Evolutionary conservation across 1,140 invertebrate species (phyloP), one percentile per base, ranked within the genome.

Genomic region (Manduca sexta): DNA sequence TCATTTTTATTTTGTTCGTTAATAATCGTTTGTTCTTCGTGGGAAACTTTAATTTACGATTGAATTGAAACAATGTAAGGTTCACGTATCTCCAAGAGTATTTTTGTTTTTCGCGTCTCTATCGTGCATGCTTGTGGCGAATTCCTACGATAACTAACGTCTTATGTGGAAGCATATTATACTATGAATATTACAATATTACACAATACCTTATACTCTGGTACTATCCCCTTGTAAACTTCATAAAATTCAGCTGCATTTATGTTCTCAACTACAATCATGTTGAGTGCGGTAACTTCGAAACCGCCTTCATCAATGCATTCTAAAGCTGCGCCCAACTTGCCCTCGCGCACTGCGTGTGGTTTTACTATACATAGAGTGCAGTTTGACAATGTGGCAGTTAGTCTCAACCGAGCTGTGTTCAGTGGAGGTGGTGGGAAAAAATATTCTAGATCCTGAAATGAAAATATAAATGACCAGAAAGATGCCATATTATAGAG

Each of bases 221-320:
- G 88, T 7, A 96, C 88, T 47, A 97, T 92, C n/a, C 94, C 93
- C 82, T 96, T 96, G 76, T 98, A 98, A 11, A 98, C 92, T 88
- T 98, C 96, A 73, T 93, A 91, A 87, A 98, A 97, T 81, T 97
- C 95, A 69, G 95, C 93, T 17, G 94, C 94, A 81, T 96, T 93
- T 2, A 91, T 87, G 59, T 91, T 89, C 56, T 94, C 93, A 61
- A 97, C 86, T 56, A 92, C 87, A 63, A 93, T 91, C 90, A 95
- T 92, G 74, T 94, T 90, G 29, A 97, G 81, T 3, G 93, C 94
- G 2, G 92, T 92, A 11, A 98, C 91, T 34, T 89, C 86, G 69
- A 93, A 98, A 5, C 91, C 91, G 35, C 89, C 89, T 42, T 92
- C 90, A 38, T 91, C 88, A 54, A 98, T 96, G 26, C 90, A 89